Percentiles rank a stretch among this genome's conserved stretches.
phyloP scores from a whole-genome alignment of 1,140 invertebrate species.

The Papilio aristodemus region DNA sequence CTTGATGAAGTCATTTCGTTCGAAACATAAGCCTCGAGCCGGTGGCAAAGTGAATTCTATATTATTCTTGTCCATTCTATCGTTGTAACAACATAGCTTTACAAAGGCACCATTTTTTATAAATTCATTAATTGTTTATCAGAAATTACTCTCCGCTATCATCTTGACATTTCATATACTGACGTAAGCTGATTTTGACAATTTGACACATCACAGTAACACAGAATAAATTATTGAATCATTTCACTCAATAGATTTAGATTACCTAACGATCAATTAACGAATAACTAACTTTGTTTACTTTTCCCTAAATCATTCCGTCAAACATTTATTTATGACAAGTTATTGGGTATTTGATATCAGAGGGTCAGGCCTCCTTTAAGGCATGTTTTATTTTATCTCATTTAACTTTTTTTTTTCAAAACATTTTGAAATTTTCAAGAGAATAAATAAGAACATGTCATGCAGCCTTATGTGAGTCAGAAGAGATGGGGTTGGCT shows the following conservation, averaged over 20 bases:
- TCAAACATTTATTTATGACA: no score
- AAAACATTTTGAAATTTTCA: no score
- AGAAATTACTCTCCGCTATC: slow-evolving; percentile 57
- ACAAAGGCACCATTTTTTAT: slow-evolving; percentile 72
- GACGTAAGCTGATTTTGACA: slow-evolving; percentile 48
- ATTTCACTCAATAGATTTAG: background rate
- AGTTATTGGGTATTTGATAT: no score
- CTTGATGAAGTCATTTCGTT: slow-evolving; percentile 83
- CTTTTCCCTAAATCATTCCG: no score
- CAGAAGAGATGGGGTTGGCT: no score
- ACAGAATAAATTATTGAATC: slow-evolving; percentile 1
- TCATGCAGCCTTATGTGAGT: no score
- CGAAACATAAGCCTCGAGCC: slow-evolving; percentile 84
- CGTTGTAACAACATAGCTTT: slow-evolving; percentile 52
- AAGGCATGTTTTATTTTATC: no score
- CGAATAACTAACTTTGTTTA: no score
- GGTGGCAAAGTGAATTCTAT: slow-evolving; percentile 72
- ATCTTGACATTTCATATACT: slow-evolving; percentile 65
- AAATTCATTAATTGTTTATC: slow-evolving; percentile 58
- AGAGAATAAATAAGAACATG: no score
- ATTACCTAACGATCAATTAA: background rate
- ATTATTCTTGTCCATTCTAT: slow-evolving; percentile 63
- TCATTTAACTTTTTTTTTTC: no score
- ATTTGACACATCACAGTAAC: slow-evolving; percentile 63
- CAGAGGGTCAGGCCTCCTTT: no score